phyloP scores from a whole-genome alignment of 2,113 vertebrate species.

The Malurus elegans region DNA sequence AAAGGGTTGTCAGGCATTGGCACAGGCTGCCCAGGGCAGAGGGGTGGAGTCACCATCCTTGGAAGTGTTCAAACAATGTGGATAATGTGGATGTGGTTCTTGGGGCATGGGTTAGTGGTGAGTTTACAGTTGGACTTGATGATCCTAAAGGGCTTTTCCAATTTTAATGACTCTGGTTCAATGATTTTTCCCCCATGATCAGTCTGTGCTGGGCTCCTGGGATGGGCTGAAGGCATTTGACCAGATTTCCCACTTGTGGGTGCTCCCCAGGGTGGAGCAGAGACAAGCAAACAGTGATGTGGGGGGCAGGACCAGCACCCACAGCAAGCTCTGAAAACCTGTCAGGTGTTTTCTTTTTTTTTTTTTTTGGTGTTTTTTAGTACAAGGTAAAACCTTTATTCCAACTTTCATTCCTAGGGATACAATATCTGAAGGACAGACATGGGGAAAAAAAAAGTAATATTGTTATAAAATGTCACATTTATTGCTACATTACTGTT shows the following conservation, averaged over 20 bases:
- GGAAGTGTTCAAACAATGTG: accelerated
- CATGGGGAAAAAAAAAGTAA: slow-evolving; percentile 75
- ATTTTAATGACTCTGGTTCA: background rate
- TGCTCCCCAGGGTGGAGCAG: background rate
- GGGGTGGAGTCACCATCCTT: background rate
- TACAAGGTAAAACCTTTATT: slow-evolving; percentile 62
- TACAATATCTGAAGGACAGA: slow-evolving; percentile 86
- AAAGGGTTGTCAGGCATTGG: background rate
- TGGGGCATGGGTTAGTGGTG: background rate
- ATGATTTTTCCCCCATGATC: background rate
- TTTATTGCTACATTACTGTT: slow-evolving; percentile 98
- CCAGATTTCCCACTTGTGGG: background rate
- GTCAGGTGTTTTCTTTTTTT: background rate
- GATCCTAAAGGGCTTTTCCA: background rate
- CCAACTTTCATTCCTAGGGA: slow-evolving; percentile 66
- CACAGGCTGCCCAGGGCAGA: background rate
- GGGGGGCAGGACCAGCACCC: background rate
- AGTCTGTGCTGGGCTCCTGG: background rate
- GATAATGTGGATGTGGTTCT: background rate
- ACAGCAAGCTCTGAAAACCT: background rate
- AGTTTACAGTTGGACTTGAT: background rate
- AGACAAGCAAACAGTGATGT: background rate
- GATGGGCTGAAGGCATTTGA: background rate
- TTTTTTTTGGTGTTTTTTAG: background rate
- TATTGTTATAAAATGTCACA: slow-evolving; percentile 92